These are phyloP conservation scores for Euzophera pinguis DNA, from an alignment of 2,888 invertebrate species.

Conservation along the genomic window DNA sequence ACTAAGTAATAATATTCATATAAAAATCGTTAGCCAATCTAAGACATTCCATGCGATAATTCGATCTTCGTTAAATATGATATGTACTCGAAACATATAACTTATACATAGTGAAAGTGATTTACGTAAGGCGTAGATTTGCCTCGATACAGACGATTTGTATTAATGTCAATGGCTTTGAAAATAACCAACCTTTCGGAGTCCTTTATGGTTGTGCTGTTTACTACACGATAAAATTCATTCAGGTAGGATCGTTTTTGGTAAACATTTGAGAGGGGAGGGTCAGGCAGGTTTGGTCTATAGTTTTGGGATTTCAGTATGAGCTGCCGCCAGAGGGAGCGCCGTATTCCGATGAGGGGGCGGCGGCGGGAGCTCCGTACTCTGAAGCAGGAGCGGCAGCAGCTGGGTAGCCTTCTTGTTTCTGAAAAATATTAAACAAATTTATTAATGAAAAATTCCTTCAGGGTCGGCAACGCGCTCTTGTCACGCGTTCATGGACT, in stretches of 20 bases:
- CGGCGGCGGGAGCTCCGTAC: conserved; percentile 72
- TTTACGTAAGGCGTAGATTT: conserved; percentile 4
- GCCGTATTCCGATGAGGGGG: conserved; percentile 81
- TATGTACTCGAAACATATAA: conserved; percentile 1
- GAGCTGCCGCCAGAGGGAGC: conserved; percentile 66
- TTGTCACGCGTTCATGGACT: too few species aligned
- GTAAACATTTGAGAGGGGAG: conserved; percentile 30
- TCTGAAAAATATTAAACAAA: conserved; percentile 49
- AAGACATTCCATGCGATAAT: neutral
- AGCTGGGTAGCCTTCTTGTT: conserved; percentile 80
- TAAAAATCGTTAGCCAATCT: neutral
- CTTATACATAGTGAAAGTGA: conserved; percentile 5
- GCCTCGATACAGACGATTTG: neutral
- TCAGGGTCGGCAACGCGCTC: too few species aligned
- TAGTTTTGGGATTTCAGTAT: conserved; percentile 30
- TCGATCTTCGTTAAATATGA: neutral
- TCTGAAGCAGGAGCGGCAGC: conserved; percentile 58
- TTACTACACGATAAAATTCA: conserved; percentile 12
- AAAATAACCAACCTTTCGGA: neutral
- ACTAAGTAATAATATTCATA: neutral
- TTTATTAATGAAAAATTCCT: too few species aligned
- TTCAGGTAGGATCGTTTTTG: conserved; percentile 18
- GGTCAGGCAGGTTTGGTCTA: conserved; percentile 34
- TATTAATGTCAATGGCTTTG: neutral
- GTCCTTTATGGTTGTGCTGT: neutral